phyloP scores from a whole-genome alignment of 2,888 invertebrate species.

The Pachymerium ferrugineum region DNA sequence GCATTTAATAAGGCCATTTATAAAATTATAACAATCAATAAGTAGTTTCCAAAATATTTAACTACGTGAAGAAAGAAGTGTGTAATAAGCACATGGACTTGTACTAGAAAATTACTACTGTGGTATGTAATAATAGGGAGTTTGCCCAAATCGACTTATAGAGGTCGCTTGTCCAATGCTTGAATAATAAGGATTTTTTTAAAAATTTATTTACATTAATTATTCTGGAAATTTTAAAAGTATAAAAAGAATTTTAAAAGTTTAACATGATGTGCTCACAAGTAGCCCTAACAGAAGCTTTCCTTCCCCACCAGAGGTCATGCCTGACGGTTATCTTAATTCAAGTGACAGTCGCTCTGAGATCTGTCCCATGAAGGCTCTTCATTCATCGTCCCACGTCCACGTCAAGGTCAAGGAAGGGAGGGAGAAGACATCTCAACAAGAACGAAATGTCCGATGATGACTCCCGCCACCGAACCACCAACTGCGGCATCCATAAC shows the following conservation, averaged over 20 bases:
- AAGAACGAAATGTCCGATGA: neutral
- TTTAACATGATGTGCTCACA: neutral
- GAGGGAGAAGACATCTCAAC: neutral
- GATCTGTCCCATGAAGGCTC: conserved; percentile 13
- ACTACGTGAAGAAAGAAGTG: neutral
- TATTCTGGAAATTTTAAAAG: too few relatives aligned
- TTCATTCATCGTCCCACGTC: conserved; percentile 8
- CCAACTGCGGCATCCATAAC: conserved; percentile 4
- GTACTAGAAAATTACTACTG: neutral
- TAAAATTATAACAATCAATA: conserved; percentile 2
- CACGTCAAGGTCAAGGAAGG: neutral
- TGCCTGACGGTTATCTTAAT: conserved; percentile 9
- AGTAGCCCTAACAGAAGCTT: conserved; percentile 13
- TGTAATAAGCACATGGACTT: neutral
- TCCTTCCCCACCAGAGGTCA: conserved; percentile 3
- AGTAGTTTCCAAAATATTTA: neutral
- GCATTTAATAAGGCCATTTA: conserved; percentile 13
- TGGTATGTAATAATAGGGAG: too few relatives aligned
- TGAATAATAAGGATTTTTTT: too few relatives aligned
- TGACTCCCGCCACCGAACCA: neutral
- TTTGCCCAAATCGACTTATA: too few relatives aligned
- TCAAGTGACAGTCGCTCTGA: conserved; percentile 13
- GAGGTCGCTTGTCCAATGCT: too few relatives aligned
- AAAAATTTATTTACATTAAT: too few relatives aligned
- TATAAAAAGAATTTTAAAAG: neutral